phyloP scores from a whole-genome alignment of 2,797 vertebrate genomes.

The Hafferia zeledoni region DNA sequence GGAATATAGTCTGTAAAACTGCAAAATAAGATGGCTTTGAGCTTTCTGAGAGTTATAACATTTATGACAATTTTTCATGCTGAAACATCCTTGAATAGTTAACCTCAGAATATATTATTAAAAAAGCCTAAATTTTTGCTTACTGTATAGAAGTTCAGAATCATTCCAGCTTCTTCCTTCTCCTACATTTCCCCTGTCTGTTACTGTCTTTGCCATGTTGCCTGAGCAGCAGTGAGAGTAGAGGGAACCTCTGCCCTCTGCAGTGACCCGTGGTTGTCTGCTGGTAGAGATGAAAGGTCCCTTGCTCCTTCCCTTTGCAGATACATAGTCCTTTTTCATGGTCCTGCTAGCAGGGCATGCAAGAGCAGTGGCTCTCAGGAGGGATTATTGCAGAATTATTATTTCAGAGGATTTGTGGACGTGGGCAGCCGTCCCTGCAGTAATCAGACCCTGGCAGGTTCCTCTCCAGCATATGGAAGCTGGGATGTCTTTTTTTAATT shows the following conservation, averaged over 20 bases:
- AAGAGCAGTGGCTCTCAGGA: fast-evolving
- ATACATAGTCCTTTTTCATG: background rate
- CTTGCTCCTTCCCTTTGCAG: background rate
- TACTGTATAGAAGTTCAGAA: background rate
- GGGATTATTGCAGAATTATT: background rate
- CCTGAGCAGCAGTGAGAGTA: background rate
- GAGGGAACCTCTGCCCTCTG: background rate
- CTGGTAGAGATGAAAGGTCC: background rate
- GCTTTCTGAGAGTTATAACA: background rate
- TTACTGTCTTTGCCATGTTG: background rate
- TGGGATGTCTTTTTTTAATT: background rate
- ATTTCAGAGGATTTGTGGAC: background rate
- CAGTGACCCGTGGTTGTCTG: fast-evolving
- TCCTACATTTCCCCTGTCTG: background rate
- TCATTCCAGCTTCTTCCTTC: background rate
- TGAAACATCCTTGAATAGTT: background rate
- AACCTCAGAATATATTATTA: background rate
- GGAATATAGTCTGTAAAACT: background rate
- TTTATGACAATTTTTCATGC: background rate
- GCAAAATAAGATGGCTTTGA: background rate
- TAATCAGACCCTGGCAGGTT: background rate
- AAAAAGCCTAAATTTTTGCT: background rate
- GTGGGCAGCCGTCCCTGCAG: background rate
- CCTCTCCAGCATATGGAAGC: background rate
- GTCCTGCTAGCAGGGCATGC: background rate